A percentile compares a stretch with the other conserved stretches of the same genome.
Evolutionary conservation across 2,113 vertebrate genomes (phyloP).

Genomic region (Ardeotis arabs): DNA sequence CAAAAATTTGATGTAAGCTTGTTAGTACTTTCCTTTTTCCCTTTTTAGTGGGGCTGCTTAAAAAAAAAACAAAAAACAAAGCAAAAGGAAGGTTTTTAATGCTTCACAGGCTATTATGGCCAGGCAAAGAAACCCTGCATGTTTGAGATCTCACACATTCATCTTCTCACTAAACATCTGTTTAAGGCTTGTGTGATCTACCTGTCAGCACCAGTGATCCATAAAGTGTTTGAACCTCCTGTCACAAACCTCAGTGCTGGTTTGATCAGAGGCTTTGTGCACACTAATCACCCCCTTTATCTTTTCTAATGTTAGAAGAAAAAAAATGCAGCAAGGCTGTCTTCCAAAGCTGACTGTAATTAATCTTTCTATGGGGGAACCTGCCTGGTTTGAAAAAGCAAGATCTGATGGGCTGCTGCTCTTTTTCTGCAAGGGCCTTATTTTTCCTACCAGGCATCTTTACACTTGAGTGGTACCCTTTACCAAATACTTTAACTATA

Average conservation of each 20-base stretch:
- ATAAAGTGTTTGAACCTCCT: slow-evolving; percentile 76
- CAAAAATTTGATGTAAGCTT: slow-evolving; percentile 22
- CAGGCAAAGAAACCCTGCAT: slow-evolving; percentile 50
- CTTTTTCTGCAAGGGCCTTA: slow-evolving; percentile 68
- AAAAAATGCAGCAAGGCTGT: slow-evolving; percentile 46
- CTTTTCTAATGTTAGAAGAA: slow-evolving; percentile 71
- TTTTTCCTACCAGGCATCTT: slow-evolving; percentile 77
- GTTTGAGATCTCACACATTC: slow-evolving; percentile 71
- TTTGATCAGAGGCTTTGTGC: slow-evolving; percentile 78
- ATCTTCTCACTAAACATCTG: slow-evolving; percentile 80
- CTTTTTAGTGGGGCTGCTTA: slow-evolving; percentile 17
- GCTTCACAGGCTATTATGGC: slow-evolving; percentile 61
- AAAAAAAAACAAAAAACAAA: background rate
- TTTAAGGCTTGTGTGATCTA: slow-evolving; percentile 80
- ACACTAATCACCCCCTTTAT: slow-evolving; percentile 78
- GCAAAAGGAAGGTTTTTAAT: background rate
- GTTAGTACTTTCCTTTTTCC: slow-evolving; percentile 27
- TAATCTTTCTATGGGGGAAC: slow-evolving; percentile 75
- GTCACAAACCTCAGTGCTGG: slow-evolving; percentile 73
- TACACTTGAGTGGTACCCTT: slow-evolving; percentile 73
- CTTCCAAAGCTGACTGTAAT: slow-evolving; percentile 77
- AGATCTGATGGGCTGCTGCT: slow-evolving; percentile 75
- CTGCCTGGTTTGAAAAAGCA: slow-evolving; percentile 68
- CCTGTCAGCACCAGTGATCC: slow-evolving; percentile 78
- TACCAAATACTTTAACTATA: slow-evolving; percentile 69